phyloP scores from a whole-genome alignment of 2,113 vertebrate genomes.

The Girardinichthys multiradiatus region DNA sequence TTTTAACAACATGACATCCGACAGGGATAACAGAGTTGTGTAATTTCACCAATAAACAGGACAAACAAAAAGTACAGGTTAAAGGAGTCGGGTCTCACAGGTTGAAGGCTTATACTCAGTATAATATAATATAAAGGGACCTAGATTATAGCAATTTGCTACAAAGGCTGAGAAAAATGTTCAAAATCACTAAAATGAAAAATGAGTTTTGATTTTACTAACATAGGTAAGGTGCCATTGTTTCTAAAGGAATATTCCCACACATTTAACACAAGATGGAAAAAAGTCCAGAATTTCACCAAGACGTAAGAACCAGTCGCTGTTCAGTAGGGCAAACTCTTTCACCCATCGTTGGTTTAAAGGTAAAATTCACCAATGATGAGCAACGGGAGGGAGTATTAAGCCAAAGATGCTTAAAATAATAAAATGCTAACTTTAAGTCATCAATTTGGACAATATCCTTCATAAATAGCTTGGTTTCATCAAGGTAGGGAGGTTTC shows the following conservation, averaged over 20 bases:
- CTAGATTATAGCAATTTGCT: constrained; percentile 79
- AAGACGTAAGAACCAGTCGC: constrained; percentile 38
- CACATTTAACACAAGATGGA: constrained; percentile 72
- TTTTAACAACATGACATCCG: neutral
- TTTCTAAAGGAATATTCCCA: constrained; percentile 77
- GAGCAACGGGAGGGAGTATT: constrained; percentile 20
- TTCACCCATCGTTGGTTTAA: constrained; percentile 24
- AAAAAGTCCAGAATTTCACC: constrained; percentile 43
- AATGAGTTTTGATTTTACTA: constrained; percentile 45
- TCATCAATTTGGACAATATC: constrained; percentile 59
- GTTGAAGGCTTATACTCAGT: constrained; percentile 73
- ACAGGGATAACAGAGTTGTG: neutral
- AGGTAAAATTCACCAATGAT: constrained; percentile 48
- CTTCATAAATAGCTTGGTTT: constrained; percentile 65
- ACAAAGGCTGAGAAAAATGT: constrained; percentile 66
- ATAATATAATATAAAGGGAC: constrained; percentile 75
- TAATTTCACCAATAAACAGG: neutral
- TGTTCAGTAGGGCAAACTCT: constrained; percentile 57
- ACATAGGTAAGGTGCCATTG: constrained; percentile 79
- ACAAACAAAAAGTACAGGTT: constrained; percentile 35
- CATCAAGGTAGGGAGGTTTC: constrained; percentile 61
- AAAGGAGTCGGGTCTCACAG: constrained; percentile 60
- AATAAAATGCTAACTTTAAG: constrained; percentile 63
- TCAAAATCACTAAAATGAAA: constrained; percentile 59
- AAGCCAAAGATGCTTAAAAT: constrained; percentile 73